Conservation (phyloP, 1,140 invertebrate species). For the Lordiphosa collinella region DNA sequence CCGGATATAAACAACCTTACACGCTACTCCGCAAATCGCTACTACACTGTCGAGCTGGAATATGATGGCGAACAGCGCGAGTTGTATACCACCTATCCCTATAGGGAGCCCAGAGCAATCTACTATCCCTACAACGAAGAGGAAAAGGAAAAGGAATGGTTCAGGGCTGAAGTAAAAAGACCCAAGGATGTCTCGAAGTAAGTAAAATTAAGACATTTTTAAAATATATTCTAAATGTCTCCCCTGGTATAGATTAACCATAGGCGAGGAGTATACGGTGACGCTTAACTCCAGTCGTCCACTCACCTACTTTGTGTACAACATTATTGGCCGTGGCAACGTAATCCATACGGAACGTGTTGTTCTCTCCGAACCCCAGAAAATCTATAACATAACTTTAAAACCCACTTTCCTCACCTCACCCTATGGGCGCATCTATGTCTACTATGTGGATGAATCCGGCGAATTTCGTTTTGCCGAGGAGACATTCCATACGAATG, state of each 20-base stretch:
- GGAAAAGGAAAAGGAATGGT: conserved; percentile 61
- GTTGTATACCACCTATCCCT: conserved; percentile 57
- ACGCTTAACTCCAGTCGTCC: conserved; percentile 90
- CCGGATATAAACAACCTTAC: conserved; percentile 58
- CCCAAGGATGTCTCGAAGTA: conserved; percentile 52
- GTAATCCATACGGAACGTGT: conserved; percentile 88
- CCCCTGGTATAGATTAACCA: conserved; percentile 80
- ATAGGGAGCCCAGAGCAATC: conserved; percentile 62
- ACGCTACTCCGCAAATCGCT: too few relatives aligned
- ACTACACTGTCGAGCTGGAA: conserved; percentile 46
- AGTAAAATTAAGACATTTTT: not conserved
- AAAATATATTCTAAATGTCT: not conserved
- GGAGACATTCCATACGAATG: conserved; percentile 87
- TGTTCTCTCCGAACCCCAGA: conserved; percentile 67
- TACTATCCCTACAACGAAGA: conserved; percentile 16
- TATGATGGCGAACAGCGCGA: conserved; percentile 53
- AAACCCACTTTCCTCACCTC: conserved; percentile 88
- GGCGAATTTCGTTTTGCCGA: conserved; percentile 91
- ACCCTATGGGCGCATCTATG: conserved; percentile 88
- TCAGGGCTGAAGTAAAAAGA: conserved; percentile 30
- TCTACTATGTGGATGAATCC: conserved; percentile 85
- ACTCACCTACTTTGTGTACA: conserved; percentile 87
- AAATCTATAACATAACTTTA: conserved; percentile 81
- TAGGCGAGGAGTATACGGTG: conserved; percentile 88
- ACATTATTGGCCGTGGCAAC: conserved; percentile 93